These are phyloP conservation scores for Mantis religiosa DNA, from an alignment of 2,888 invertebrate genomes.

Conservation along the genomic window DNA sequence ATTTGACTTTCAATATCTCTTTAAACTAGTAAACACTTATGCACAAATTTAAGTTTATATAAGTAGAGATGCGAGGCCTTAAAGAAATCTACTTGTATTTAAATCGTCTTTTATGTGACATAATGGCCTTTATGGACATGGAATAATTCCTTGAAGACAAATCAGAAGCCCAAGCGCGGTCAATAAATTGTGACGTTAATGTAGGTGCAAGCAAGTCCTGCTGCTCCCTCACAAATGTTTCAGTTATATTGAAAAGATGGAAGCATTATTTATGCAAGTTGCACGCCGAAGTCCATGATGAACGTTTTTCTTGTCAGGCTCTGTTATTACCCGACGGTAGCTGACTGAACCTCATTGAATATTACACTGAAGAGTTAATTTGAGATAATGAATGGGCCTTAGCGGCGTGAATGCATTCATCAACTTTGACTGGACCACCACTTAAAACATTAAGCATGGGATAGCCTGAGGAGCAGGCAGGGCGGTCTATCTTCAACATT, in stretches of 20 bases:
- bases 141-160: background rate
- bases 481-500: background rate
- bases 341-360: background rate
- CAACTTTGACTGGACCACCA: background rate
- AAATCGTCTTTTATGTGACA: background rate
- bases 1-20: too few relatives aligned
- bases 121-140: background rate
- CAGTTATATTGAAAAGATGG: background rate
- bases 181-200: background rate
- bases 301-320: background rate
- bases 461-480: background rate
- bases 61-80: too few relatives aligned
- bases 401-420: background rate
- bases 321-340: background rate
- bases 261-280: background rate
- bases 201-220: too few relatives aligned
- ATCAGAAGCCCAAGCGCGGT: background rate
- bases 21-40: too few relatives aligned
- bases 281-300: background rate
- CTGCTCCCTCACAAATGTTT: background rate
- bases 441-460: background rate
- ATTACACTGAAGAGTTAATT: background rate
- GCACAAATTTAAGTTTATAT: too few relatives aligned
- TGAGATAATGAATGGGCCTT: background rate
- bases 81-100: too few relatives aligned